phyloP scores from a whole-genome alignment of 2,113 vertebrate species.

The Muntiacus muntjak region DNA sequence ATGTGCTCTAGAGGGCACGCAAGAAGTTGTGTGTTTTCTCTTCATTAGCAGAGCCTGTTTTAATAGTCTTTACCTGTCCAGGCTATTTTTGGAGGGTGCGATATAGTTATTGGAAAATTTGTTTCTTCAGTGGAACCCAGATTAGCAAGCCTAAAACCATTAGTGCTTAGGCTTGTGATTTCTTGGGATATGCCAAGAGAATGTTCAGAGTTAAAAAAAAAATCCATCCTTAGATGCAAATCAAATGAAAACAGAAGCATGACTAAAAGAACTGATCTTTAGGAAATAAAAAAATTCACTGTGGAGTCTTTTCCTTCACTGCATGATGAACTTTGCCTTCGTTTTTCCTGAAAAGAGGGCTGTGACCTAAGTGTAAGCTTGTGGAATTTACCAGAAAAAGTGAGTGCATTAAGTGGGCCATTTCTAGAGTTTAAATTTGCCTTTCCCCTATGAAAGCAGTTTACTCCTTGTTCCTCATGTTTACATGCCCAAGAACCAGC shows the following conservation, averaged over 20 bases:
- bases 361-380: neutral
- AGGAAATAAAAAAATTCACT: neutral
- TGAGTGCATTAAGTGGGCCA: neutral
- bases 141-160: slow-evolving; percentile 17
- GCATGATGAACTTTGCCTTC: neutral
- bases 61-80: slow-evolving; percentile 23
- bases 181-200: neutral
- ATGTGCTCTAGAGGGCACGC: neutral
- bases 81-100: slow-evolving; percentile 6
- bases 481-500: neutral
- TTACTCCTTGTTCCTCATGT: neutral
- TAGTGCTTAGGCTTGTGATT: neutral
- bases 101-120: slow-evolving; percentile 23
- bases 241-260: neutral
- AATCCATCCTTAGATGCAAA: neutral
- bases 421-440: neutral
- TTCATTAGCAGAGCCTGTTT: slow-evolving; percentile 8
- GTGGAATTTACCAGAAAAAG: neutral
- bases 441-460: neutral
- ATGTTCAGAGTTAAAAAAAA: neutral
- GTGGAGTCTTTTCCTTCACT: neutral
- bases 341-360: neutral
- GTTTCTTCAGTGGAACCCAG: neutral
- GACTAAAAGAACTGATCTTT: neutral
- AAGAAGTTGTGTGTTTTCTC: neutral